Conservation (phyloP, 2,113 vertebrate species). For the Leiothrix lutea region DNA sequence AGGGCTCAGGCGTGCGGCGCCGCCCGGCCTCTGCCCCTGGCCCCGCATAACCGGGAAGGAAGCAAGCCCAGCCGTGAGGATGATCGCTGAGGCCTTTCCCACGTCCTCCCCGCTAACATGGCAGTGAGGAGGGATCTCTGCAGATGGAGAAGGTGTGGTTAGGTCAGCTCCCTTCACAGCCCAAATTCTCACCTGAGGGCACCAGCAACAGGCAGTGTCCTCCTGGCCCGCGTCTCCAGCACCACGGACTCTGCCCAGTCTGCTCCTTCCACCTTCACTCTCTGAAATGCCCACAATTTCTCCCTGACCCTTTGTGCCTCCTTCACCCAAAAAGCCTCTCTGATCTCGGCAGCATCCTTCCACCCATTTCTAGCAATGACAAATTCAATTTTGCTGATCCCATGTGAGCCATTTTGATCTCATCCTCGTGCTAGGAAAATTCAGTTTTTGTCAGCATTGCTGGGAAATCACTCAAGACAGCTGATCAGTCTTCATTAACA, state of each 20-base stretch:
- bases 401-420: background rate
- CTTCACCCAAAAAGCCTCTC: background rate
- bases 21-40: background rate
- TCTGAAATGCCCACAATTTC: background rate
- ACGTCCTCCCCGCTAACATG: background rate
- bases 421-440: background rate
- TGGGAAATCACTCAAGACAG: background rate
- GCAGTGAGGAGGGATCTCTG: background rate
- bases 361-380: background rate
- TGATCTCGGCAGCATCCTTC: background rate
- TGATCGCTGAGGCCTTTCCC: background rate
- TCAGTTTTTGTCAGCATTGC: background rate
- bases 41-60: background rate
- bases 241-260: background rate
- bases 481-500: background rate
- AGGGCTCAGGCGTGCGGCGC: background rate
- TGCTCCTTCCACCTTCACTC: background rate
- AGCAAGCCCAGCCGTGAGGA: background rate
- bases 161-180: background rate
- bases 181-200: background rate
- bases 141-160: background rate
- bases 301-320: background rate
- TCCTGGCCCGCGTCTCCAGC: background rate
- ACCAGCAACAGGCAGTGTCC: constrained; percentile 5
- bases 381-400: background rate